Percentiles rank a stretch among this genome's conserved stretches.
These are phyloP conservation scores for Glomeris maerens DNA, from an alignment of 1,140 invertebrate species.

Conservation along the genomic window DNA sequence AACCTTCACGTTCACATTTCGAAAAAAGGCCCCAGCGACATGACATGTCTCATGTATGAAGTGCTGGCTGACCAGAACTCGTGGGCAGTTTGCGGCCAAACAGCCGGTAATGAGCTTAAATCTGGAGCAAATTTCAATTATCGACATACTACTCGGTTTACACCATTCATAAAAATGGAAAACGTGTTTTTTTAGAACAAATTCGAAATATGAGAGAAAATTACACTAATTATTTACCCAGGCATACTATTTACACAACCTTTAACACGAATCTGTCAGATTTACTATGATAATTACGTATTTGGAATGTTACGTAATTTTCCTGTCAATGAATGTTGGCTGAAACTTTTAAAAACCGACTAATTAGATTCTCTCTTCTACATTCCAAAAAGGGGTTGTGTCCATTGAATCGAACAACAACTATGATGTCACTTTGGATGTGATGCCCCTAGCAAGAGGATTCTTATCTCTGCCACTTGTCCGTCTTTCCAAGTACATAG, in stretches of 20 bases:
- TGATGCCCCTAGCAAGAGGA: slow-evolving; percentile 78
- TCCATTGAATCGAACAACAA: slow-evolving; percentile 53
- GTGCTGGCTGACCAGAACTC: slow-evolving; percentile 75
- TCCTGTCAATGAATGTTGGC: not conserved
- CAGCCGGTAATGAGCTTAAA: slow-evolving; percentile 42
- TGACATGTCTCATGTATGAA: slow-evolving; percentile 71
- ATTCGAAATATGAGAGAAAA: too few relatives aligned
- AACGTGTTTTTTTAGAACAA: not conserved
- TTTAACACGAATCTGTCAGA: too few relatives aligned
- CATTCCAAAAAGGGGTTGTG: slow-evolving; percentile 55
- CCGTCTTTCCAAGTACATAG: slow-evolving; percentile 79
- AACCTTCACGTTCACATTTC: slow-evolving; percentile 60
- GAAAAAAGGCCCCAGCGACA: slow-evolving; percentile 23
- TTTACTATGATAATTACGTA: too few relatives aligned
- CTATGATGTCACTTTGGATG: slow-evolving; percentile 64
- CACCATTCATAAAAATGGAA: slow-evolving; percentile 1
- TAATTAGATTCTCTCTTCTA: not conserved
- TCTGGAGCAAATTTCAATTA: slow-evolving; percentile 4
- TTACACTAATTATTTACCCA: too few relatives aligned
- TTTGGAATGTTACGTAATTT: too few relatives aligned
- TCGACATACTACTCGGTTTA: not conserved
- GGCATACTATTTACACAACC: too few relatives aligned
- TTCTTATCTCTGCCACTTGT: slow-evolving; percentile 75
- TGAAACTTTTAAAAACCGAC: slow-evolving; percentile 1
- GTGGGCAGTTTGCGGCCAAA: slow-evolving; percentile 81